Evolutionary conservation across 2,113 vertebrate species (phyloP).

Genomic region (Hyperopisus bebe): DNA sequence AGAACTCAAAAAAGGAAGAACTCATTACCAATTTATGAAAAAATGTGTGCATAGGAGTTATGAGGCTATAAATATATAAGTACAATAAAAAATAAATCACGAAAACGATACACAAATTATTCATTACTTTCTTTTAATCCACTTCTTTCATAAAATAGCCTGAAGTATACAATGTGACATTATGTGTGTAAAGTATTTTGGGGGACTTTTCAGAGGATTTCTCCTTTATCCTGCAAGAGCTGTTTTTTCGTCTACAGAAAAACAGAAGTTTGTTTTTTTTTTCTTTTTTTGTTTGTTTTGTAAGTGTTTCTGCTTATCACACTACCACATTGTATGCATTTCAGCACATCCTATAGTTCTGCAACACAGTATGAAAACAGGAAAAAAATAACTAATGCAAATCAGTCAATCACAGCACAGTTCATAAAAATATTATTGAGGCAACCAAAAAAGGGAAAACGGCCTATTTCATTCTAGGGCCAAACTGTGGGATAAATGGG

Average conservation of each 20-base stretch:
- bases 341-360: background rate
- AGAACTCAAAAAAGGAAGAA: background rate
- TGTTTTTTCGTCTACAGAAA: background rate
- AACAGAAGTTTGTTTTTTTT: background rate
- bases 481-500: background rate
- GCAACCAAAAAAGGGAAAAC: background rate
- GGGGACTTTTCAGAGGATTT: background rate
- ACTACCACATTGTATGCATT: background rate
- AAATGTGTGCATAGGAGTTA: background rate
- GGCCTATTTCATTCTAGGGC: background rate
- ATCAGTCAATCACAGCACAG: background rate
- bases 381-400: background rate
- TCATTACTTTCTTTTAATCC: background rate
- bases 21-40: background rate
- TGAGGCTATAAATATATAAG: background rate
- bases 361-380: background rate
- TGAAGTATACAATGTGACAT: background rate
- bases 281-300: background rate
- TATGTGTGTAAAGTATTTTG: background rate
- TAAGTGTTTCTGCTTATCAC: background rate
- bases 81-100: background rate
- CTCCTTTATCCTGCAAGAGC: background rate
- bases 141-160: background rate
- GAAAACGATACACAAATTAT: background rate
- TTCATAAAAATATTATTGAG: background rate